Evolutionary conservation across 2,113 vertebrate genomes (phyloP).

Genomic region (Sprattus sprattus): DNA sequence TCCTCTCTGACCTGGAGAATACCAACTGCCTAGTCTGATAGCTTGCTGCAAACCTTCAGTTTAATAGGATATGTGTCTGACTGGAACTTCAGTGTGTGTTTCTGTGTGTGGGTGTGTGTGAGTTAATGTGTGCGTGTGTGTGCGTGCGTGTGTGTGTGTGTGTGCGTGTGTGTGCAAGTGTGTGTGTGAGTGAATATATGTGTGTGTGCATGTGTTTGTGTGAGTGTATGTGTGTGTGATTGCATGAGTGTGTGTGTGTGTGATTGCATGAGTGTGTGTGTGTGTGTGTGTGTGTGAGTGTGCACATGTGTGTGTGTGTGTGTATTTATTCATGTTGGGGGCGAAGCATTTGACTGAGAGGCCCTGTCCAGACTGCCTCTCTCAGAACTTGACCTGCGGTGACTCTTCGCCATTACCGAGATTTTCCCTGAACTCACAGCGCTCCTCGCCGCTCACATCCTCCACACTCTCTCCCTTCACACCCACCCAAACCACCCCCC

Average conservation of each 20-base stretch:
- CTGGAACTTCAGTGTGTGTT: neutral
- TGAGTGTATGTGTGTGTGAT: neutral
- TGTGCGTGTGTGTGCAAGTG: neutral
- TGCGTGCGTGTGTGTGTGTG: neutral
- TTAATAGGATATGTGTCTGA: conserved; percentile 10
- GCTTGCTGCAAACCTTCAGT: conserved; percentile 8
- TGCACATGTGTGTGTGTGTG: neutral
- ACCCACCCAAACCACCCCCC: neutral
- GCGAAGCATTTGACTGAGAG: conserved; percentile 15
- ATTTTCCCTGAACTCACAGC: conserved; percentile 26
- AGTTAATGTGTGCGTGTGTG: neutral
- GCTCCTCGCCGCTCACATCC: conserved; percentile 25
- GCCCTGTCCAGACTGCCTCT: conserved; percentile 10
- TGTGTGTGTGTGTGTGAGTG: neutral
- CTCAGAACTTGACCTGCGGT: conserved; percentile 34
- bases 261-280: neutral
- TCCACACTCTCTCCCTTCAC: neutral
- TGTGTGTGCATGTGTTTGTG: neutral
- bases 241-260: neutral
- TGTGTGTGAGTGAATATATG: neutral
- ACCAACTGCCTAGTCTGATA: neutral
- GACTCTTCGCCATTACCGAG: conserved; percentile 36
- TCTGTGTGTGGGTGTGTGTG: neutral
- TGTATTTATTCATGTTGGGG: neutral
- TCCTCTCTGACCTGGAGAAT: conserved; percentile 16